These are phyloP conservation scores for Chydorus sphaericus DNA, from an alignment of 2,888 invertebrate genomes.

Conservation along the genomic window DNA sequence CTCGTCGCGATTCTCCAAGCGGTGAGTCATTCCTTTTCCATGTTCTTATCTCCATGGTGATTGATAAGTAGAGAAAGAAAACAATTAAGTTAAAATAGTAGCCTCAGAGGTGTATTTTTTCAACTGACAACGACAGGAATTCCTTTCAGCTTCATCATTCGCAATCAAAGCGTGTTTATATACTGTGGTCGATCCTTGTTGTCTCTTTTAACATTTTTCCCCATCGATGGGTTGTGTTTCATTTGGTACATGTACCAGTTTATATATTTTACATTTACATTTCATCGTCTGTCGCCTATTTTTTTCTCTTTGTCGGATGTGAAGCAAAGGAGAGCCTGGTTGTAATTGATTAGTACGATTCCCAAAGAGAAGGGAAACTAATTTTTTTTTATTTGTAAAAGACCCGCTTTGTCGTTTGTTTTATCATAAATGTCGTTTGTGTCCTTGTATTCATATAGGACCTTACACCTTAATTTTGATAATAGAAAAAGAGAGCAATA, in stretches of 20 bases:
- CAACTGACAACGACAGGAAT: slow-evolving; percentile 7
- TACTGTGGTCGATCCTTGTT: not conserved
- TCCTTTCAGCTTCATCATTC: not conserved
- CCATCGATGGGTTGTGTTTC: too few species aligned
- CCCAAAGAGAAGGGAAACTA: not conserved
- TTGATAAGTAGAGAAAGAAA: too few species aligned
- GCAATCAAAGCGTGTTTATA: not conserved
- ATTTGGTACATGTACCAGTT: too few species aligned
- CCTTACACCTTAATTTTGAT: not conserved
- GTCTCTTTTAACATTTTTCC: not conserved
- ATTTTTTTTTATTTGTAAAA: not conserved
- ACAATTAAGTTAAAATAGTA: too few species aligned
- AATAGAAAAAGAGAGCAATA: too few species aligned
- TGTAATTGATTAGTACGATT: slow-evolving; percentile 1
- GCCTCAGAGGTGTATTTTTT: too few species aligned
- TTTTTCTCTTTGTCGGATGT: slow-evolving; percentile 1
- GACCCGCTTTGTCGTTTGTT: not conserved
- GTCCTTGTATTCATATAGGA: slow-evolving; percentile 9
- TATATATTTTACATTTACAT: too few species aligned
- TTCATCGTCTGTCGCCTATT: slow-evolving; percentile 6
- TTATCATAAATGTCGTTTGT: slow-evolving; percentile 6
- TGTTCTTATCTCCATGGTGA: not conserved
- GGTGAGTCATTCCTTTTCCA: slow-evolving; percentile 45
- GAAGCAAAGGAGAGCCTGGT: slow-evolving; percentile 7
- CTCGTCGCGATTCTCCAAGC: slow-evolving; percentile 93